A percentile compares a stretch with the other conserved stretches of the same genome.
phyloP scores from a whole-genome alignment of 2,888 invertebrate species.

The Glaucopsyche alexis region DNA sequence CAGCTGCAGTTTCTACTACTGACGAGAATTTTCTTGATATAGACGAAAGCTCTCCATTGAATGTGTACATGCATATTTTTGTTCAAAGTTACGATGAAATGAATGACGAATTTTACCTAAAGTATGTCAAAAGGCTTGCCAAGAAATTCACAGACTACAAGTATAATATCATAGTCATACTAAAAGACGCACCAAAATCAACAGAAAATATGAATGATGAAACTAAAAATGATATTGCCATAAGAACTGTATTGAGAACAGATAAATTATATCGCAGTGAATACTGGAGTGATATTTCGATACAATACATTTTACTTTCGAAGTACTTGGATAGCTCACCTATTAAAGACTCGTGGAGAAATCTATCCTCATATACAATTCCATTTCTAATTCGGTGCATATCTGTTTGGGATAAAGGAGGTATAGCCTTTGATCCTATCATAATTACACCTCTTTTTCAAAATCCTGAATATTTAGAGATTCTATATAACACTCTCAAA shows the following conservation, averaged over 20 bases:
- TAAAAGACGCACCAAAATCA: constrained; percentile 54
- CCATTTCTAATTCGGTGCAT: constrained; percentile 60
- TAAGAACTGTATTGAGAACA: constrained; percentile 54
- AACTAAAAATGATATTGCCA: constrained; percentile 59
- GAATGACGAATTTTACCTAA: constrained; percentile 53
- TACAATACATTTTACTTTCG: constrained; percentile 53
- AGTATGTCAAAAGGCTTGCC: constrained; percentile 55
- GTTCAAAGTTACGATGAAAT: constrained; percentile 48
- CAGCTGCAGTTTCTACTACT: constrained; percentile 39
- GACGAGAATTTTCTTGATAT: constrained; percentile 37
- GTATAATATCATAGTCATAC: constrained; percentile 57
- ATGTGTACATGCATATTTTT: constrained; percentile 63
- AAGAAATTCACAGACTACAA: constrained; percentile 54
- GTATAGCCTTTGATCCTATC: constrained; percentile 62
- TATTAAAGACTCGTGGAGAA: constrained; percentile 55
- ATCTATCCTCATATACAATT: constrained; percentile 53
- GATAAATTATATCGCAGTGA: constrained; percentile 40
- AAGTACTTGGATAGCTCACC: constrained; percentile 61
- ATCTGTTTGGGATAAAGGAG: constrained; percentile 70
- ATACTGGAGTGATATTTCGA: constrained; percentile 43
- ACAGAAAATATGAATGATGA: constrained; percentile 47
- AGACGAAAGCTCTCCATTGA: constrained; percentile 39
- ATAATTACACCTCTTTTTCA: constrained; percentile 56
- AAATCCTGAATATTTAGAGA: constrained; percentile 53
- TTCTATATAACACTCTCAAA: constrained; percentile 52